Base-by-base conservation (phyloP, 2,888 invertebrate species). In the Nomada hirtipes region DNA sequence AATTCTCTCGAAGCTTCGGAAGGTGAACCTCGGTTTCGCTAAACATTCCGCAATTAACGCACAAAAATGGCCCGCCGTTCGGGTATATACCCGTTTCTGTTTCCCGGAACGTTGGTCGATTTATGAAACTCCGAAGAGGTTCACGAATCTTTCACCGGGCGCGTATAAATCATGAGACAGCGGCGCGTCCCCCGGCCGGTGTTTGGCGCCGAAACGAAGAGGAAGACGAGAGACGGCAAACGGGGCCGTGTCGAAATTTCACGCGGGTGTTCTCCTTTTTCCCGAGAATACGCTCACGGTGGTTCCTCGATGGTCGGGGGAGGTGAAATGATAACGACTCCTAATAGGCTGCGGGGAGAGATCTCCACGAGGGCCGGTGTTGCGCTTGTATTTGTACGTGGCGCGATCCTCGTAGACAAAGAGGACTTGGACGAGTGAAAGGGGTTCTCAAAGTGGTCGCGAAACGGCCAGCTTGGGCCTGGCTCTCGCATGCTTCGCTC, bases 311-410 rank as follows among this genome's bases (percentile, higher is more conserved):
- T 13, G 26, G 72, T 20, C 7, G 26, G 15, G 29, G 50, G 68
- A 82, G 71, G 82, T 72, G 82, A 83, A 84, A 80, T 72, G 88
- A 87, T 87, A 89, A 86, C 86, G 89, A 88, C 88, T 87, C 69
- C 86, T 91, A 90, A 91, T 89, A 90, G 88, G 85, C 82, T 73
- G 86, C 78, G 84, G 88, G 86, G 42, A 26, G 55, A 55, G 15
- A 83, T 74, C 76, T 64, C 42, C 63, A 61, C 44, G 75, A 29
- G 73, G 75, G 29, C 50, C 26, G 61, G 3, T 44, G 4, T 1
- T 10, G 47, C n/a, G 26, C 9, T 23, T 23, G 50, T 18, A 10
- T 29, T 4, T 50, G 26, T n/a, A 57, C 53, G 18, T n/a, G 50
- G 23, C 57, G 23, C 81, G 81, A 83, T 74, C 63, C 67, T 81